Conservation (phyloP, 2,113 vertebrate species). For the zebrafish (Danio rerio) region GRCz12tu NC_133195.1:40358501-40359000, state of each 20-base stretch:
- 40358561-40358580: constrained; percentile 17
- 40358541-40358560: constrained; percentile 16
- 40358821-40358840: background rate
- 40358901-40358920: background rate
- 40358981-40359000: background rate
- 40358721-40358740: background rate
- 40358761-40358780: background rate
- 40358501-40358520: constrained; percentile 31
- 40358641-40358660: background rate
- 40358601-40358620: constrained; percentile 25
- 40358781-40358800: background rate
- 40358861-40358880: background rate
- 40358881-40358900: background rate
- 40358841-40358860: background rate
- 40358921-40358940: background rate
- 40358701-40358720: background rate
- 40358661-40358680: background rate
- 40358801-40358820: background rate
- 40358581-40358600: constrained; percentile 20
- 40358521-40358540: constrained; percentile 22
- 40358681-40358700: background rate
- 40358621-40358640: constrained; percentile 31
- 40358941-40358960: background rate
- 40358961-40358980: background rate
- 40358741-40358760: background rate